These are phyloP conservation scores for Pseudopipra pipra DNA, from an alignment of 2,113 vertebrate genomes.

Conservation along the genomic window DNA sequence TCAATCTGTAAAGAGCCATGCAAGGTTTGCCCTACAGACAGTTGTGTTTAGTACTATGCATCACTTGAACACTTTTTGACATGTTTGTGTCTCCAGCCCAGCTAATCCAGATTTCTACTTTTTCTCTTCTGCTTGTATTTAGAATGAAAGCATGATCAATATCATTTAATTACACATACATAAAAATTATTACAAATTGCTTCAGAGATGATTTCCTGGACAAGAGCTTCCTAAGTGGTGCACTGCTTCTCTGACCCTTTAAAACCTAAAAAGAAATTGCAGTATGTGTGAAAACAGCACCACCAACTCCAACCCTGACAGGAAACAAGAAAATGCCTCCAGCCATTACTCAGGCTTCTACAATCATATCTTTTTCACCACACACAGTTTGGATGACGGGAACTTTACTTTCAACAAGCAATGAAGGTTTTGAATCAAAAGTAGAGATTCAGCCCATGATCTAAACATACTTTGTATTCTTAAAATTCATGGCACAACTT, in stretches of 20 bases:
- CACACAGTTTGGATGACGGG: background rate
- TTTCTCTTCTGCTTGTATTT: background rate
- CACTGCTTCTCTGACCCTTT: background rate
- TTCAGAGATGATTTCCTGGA: background rate
- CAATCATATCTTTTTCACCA: fast-evolving
- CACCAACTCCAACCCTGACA: background rate
- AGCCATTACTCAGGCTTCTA: background rate
- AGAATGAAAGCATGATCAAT: background rate
- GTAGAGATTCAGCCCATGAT: background rate
- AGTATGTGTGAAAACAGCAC: background rate
- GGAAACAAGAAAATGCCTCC: background rate
- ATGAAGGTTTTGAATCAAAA: background rate
- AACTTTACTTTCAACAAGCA: background rate
- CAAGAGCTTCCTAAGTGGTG: background rate
- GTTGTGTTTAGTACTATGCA: background rate
- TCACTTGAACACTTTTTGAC: background rate
- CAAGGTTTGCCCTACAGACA: background rate
- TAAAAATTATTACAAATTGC: background rate
- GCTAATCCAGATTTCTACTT: background rate
- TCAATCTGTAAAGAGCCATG: background rate
- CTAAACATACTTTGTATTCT: background rate
- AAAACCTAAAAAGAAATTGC: background rate
- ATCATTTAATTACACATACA: background rate
- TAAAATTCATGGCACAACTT: background rate
- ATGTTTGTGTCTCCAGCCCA: background rate